These are phyloP conservation scores for Colistium nudipinnis DNA, from an alignment of 2,113 vertebrate genomes.

Conservation along the genomic window DNA sequence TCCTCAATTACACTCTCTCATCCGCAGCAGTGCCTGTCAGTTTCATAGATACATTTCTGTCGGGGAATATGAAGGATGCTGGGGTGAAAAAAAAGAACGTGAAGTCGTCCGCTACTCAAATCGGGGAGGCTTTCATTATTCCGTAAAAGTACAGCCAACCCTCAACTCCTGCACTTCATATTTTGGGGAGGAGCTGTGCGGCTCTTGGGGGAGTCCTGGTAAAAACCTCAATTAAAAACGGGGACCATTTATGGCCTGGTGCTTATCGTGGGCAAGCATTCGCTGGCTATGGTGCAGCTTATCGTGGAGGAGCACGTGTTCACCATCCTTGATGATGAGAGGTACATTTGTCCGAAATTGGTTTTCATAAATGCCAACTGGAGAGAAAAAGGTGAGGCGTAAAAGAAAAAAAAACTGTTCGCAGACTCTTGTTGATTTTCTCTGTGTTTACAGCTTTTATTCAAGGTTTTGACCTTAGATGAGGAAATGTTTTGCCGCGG, in stretches of 20 bases:
- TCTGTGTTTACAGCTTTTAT: conserved; percentile 28
- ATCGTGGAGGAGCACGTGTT: conserved; percentile 48
- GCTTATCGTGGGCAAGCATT: conserved; percentile 55
- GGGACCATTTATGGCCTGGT: conserved; percentile 49
- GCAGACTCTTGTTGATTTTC: conserved; percentile 16
- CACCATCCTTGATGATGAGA: conserved; percentile 49
- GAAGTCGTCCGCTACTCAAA: conserved; percentile 24
- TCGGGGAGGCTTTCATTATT: conserved; percentile 21
- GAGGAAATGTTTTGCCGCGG: conserved; percentile 9
- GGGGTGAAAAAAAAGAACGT: not conserved
- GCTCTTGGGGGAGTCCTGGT: conserved; percentile 30
- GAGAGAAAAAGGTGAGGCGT: conserved; percentile 6
- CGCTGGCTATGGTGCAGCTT: conserved; percentile 28
- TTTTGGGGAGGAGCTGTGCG: conserved; percentile 6
- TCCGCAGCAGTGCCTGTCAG: conserved; percentile 12
- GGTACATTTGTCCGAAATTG: conserved; percentile 28
- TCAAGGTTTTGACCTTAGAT: conserved; percentile 28
- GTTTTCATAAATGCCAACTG: conserved; percentile 5
- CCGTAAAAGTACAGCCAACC: not conserved
- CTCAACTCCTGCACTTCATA: conserved; percentile 12
- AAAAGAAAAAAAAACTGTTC: conserved; percentile 11
- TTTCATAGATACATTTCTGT: conserved; percentile 29
- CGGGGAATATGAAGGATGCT: conserved; percentile 21
- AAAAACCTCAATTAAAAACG: conserved; percentile 55
- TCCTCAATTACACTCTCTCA: conserved; percentile 26